Evolutionary conservation across 2,113 vertebrate genomes (phyloP).

Genomic region (Cinclus cinclus): DNA sequence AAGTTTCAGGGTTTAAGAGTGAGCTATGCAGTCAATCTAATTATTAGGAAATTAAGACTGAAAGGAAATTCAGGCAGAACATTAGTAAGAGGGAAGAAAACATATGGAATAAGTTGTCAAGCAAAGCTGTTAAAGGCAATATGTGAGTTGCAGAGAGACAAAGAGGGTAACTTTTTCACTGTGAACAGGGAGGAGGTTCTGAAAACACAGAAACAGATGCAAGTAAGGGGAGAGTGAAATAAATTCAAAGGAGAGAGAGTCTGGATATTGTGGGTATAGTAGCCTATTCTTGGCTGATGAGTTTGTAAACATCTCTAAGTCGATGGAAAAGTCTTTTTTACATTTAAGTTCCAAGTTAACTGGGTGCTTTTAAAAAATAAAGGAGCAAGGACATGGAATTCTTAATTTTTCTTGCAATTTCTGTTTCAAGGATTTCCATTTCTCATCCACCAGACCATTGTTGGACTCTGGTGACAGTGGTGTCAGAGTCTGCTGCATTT

Average conservation of each 20-base stretch:
- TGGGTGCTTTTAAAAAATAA: not conserved
- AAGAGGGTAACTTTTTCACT: not conserved
- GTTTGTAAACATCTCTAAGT: not conserved
- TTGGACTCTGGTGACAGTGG: not conserved
- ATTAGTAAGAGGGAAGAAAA: constrained; percentile 1
- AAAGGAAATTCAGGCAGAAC: not conserved
- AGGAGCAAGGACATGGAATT: not conserved
- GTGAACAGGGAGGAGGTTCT: not conserved
- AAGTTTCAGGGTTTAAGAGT: not conserved
- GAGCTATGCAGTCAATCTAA: not conserved
- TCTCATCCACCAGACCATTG: not conserved
- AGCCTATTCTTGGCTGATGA: not conserved
- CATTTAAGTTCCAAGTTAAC: not conserved
- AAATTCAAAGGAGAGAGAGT: not conserved
- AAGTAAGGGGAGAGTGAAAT: not conserved
- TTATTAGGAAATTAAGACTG: constrained; percentile 29
- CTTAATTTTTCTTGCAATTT: not conserved
- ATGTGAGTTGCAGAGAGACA: not conserved
- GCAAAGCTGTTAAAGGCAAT: constrained; percentile 14
- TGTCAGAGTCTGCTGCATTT: not conserved
- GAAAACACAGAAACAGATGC: not conserved
- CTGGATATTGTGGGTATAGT: not conserved
- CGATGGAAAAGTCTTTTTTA: not conserved
- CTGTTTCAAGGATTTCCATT: not conserved
- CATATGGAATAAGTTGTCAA: not conserved